Conservation (phyloP, 2,113 vertebrate species). For the Dromaius novaehollandiae region DNA sequence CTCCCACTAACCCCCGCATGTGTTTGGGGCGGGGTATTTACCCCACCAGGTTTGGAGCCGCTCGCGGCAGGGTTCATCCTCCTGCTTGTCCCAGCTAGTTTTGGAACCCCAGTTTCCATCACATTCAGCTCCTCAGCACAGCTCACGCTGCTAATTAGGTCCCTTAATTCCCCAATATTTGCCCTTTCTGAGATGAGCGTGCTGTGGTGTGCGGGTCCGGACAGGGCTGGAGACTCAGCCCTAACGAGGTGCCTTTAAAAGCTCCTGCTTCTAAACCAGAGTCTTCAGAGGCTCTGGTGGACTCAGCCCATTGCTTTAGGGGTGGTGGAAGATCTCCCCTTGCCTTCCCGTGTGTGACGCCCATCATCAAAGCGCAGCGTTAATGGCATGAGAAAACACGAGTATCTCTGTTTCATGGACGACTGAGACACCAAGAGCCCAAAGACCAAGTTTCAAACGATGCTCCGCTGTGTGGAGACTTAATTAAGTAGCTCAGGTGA, state of each 20-base stretch:
- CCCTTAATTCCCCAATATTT: conserved; percentile 22
- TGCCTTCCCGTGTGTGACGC: background rate
- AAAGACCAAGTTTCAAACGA: background rate
- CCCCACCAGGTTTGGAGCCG: background rate
- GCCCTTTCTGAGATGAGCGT: background rate
- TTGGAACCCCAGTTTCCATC: conserved; percentile 33
- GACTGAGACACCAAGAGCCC: background rate
- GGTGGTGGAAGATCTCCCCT: background rate
- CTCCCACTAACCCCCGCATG: background rate
- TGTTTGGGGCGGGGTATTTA: conserved; percentile 10
- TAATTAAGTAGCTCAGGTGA: background rate
- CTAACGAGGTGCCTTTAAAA: conserved; percentile 10
- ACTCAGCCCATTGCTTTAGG: background rate
- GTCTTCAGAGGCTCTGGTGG: background rate
- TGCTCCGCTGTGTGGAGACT: background rate
- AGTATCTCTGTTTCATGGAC: background rate
- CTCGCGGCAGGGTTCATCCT: background rate
- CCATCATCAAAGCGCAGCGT: background rate
- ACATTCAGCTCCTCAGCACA: background rate
- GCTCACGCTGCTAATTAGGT: background rate
- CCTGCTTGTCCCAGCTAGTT: conserved; percentile 8
- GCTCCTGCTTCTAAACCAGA: background rate
- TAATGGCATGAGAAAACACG: background rate
- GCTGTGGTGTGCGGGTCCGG: background rate
- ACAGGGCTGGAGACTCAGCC: background rate